A percentile compares a stretch with the other conserved stretches of the same genome.
Evolutionary conservation across 2,113 vertebrate genomes (phyloP).

Genomic region (Cochlearius cochlearius): DNA sequence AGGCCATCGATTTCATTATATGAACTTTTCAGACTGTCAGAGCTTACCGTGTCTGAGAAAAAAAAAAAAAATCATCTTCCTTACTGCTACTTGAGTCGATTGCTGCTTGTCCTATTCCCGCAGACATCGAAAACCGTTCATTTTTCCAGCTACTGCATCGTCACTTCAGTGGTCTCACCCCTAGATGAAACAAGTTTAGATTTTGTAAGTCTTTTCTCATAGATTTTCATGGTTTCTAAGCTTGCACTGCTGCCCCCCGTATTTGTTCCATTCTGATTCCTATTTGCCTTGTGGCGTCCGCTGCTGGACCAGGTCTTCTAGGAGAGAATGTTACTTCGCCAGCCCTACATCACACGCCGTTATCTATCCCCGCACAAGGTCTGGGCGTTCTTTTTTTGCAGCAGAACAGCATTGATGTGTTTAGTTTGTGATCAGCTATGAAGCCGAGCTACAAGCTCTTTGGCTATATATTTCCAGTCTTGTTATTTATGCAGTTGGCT

Average conservation of each 20-base stretch:
- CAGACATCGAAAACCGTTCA: not conserved
- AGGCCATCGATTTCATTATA: not conserved
- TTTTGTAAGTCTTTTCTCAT: not conserved
- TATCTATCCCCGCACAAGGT: not conserved
- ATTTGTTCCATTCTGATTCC: not conserved
- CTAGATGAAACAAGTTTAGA: not conserved
- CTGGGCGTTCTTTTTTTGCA: not conserved
- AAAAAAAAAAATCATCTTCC: not conserved
- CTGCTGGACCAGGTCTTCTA: not conserved
- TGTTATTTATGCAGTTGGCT: not conserved
- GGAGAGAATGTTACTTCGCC: not conserved
- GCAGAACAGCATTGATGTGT: accelerated
- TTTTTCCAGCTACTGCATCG: accelerated
- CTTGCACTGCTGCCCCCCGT: accelerated
- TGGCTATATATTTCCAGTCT: not conserved
- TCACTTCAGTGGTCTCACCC: not conserved
- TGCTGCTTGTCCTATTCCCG: not conserved
- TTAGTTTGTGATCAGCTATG: not conserved
- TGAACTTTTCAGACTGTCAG: not conserved
- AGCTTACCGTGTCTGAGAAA: not conserved
- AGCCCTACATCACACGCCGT: accelerated
- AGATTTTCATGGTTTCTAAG: not conserved
- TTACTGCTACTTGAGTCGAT: not conserved
- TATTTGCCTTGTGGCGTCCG: accelerated
- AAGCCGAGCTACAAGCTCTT: not conserved